A percentile compares a stretch with the other conserved stretches of the same genome.
Conservation (phyloP, 2,888 invertebrate genomes). For the Diploptera punctata region DNA sequence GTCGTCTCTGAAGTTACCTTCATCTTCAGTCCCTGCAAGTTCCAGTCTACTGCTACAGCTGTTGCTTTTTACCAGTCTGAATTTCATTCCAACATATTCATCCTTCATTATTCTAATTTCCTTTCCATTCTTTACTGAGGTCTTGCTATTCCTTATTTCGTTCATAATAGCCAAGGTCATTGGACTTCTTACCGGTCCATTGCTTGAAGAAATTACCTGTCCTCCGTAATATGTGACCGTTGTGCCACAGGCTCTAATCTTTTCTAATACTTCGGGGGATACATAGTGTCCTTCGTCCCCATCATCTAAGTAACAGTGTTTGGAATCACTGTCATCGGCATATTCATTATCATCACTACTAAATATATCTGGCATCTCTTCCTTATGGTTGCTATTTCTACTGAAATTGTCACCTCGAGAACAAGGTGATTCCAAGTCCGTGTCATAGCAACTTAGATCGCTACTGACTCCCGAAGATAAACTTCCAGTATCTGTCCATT, state of each 20-base stretch:
- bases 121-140: background rate
- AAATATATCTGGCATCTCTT: background rate
- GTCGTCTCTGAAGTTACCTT: background rate
- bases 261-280: conserved; percentile 75
- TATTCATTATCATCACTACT: conserved; percentile 6
- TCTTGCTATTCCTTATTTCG: conserved; percentile 64
- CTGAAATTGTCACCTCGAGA: conserved; percentile 39
- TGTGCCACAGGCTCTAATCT: conserved; percentile 89
- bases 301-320: conserved; percentile 54
- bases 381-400: background rate
- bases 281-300: conserved; percentile 58
- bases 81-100: conserved; percentile 58
- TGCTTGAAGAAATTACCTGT: conserved; percentile 36
- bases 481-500: conserved; percentile 49
- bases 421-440: conserved; percentile 46
- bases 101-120: background rate
- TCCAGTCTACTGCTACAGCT: conserved; percentile 86
- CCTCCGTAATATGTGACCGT: conserved; percentile 85
- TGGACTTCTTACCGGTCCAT: conserved; percentile 66
- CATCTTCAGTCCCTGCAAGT: conserved; percentile 70
- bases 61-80: conserved; percentile 83
- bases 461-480: conserved; percentile 50
- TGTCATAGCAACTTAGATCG: conserved; percentile 47
- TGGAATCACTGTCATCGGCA: background rate
- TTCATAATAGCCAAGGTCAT: conserved; percentile 78